Conservation (phyloP, 2,888 invertebrate genomes). For the Fragum fragum region DNA sequence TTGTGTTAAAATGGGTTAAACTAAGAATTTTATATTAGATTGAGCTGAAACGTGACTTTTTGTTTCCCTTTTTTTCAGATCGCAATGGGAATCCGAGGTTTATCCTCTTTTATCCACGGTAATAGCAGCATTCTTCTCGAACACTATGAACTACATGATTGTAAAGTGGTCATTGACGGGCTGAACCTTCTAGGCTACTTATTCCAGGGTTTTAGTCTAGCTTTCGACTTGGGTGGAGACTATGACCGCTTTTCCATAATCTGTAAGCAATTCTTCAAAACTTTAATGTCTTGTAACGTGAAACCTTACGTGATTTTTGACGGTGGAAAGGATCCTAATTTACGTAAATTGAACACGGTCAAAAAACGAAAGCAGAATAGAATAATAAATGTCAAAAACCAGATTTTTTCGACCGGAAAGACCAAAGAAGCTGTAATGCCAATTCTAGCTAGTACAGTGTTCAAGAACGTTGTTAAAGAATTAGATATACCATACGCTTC, state of each 20-base stretch:
- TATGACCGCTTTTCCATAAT: conserved; percentile 80
- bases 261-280: conserved; percentile 75
- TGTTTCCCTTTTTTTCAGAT: too few relatives aligned
- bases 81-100: conserved; percentile 94
- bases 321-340: conserved; percentile 84
- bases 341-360: conserved; percentile 82
- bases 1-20: too few relatives aligned
- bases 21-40: too few relatives aligned
- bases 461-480: conserved; percentile 91
- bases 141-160: conserved; percentile 79
- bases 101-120: conserved; percentile 90
- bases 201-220: conserved; percentile 78
- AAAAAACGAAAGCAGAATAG: conserved; percentile 78
- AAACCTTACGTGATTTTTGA: conserved; percentile 85
- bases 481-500: conserved; percentile 91
- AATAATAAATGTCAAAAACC: conserved; percentile 70
- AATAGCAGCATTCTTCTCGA: conserved; percentile 87
- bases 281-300: conserved; percentile 78
- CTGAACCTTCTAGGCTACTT: conserved; percentile 81
- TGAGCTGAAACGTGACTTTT: too few relatives aligned
- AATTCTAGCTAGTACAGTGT: conserved; percentile 91
- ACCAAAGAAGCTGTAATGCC: conserved; percentile 90
- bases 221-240: conserved; percentile 84
- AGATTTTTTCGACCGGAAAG: conserved; percentile 66
- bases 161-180: conserved; percentile 84